These are phyloP conservation scores for Anoplolepis gracilipes DNA, from an alignment of 1,140 invertebrate genomes.

Conservation along the genomic window DNA sequence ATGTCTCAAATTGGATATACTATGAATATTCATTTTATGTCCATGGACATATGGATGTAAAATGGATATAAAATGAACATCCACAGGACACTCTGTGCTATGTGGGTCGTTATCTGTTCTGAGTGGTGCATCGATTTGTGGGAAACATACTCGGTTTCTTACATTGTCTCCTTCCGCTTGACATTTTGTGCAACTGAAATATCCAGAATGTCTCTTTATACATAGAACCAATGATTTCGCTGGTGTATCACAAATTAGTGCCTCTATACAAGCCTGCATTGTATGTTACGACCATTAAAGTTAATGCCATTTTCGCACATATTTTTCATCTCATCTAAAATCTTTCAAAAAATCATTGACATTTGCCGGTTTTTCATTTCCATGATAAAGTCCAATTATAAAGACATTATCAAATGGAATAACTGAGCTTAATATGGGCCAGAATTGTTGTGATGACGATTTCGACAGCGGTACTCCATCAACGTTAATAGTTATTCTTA, in stretches of 20 bases:
- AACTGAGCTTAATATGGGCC: conserved; percentile 1
- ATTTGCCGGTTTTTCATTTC: background rate
- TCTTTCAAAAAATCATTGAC: background rate
- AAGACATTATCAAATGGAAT: background rate
- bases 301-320: conserved; percentile 6
- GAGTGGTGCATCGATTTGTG: background rate
- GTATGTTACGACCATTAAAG: background rate
- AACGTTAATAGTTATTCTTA: background rate
- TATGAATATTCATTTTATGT: too few relatives aligned
- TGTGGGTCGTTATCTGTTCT: background rate
- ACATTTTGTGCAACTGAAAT: conserved; percentile 13
- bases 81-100: too few relatives aligned
- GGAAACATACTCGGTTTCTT: conserved; percentile 10
- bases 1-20: too few relatives aligned
- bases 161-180: background rate
- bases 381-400: conserved; percentile 15
- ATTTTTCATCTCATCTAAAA: background rate
- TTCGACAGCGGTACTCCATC: background rate
- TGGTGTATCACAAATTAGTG: conserved; percentile 22
- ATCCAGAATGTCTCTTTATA: conserved; percentile 14
- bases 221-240: conserved; percentile 11
- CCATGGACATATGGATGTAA: too few relatives aligned
- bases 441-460: conserved; percentile 4
- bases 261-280: background rate
- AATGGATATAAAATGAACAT: too few relatives aligned